Conservation (phyloP, 2,888 invertebrate species). For the Selenia dentaria region DNA sequence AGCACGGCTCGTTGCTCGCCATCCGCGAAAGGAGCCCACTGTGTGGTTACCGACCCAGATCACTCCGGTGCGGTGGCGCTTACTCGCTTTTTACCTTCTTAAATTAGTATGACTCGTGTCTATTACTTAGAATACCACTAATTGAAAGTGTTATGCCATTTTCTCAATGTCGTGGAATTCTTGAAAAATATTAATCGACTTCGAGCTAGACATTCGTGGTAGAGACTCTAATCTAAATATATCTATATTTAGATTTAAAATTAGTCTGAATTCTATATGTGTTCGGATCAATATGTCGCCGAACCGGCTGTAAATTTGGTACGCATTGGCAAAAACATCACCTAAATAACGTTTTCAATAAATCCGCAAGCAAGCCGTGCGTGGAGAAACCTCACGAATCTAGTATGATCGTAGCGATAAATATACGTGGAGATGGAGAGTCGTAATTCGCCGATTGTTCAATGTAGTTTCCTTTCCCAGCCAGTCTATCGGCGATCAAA, state of each 20-base stretch:
- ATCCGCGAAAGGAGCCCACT: conserved; percentile 66
- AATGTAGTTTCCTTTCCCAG: conserved; percentile 61
- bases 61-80: conserved; percentile 41
- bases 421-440: conserved; percentile 55
- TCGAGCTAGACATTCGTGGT: background rate
- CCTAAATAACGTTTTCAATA: too few relatives aligned
- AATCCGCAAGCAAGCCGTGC: conserved; percentile 1
- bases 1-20: conserved; percentile 71
- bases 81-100: conserved; percentile 60
- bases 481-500: conserved; percentile 44
- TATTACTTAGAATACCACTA: conserved; percentile 42
- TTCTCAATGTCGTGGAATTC: conserved; percentile 35
- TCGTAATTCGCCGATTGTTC: conserved; percentile 59
- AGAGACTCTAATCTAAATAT: too few relatives aligned
- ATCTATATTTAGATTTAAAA: conserved; percentile 7
- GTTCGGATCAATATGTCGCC: conserved; percentile 6
- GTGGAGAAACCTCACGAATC: conserved; percentile 36
- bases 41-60: conserved; percentile 68
- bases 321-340: conserved; percentile 1
- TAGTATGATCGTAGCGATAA: conserved; percentile 49
- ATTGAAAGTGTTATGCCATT: conserved; percentile 52
- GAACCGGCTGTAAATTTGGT: conserved; percentile 2
- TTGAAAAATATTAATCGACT: conserved; percentile 5
- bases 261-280: conserved; percentile 1
- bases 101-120: conserved; percentile 52